A percentile compares a stretch with the other conserved stretches of the same genome.
Evolutionary conservation across 2,113 vertebrate genomes (phyloP).

Genomic region (Gymnocephalus cernua): DNA sequence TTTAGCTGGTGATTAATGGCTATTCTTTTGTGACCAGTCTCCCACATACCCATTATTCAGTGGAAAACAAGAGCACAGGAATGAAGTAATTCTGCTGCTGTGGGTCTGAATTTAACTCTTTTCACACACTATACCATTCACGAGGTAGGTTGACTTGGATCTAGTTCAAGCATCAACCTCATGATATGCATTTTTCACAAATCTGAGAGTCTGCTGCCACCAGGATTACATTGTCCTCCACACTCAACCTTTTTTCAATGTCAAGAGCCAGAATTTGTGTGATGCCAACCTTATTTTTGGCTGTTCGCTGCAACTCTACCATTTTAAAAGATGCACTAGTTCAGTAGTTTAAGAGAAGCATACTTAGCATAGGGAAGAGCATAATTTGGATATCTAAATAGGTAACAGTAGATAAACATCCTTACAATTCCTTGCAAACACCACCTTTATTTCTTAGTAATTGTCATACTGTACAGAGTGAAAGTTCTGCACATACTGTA

Average conservation of each 20-base stretch:
- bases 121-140: neutral
- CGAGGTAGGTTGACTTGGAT: neutral
- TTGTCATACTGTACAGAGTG: too few species aligned
- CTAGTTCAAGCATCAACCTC: neutral
- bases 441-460: too few species aligned
- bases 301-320: neutral
- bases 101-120: slow-evolving; percentile 14
- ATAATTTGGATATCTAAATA: neutral
- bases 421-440: too few species aligned
- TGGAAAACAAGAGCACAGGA: slow-evolving; percentile 48
- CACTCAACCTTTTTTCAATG: slow-evolving; percentile 15
- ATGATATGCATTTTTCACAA: slow-evolving; percentile 31
- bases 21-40: slow-evolving; percentile 24
- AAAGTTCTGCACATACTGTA: too few species aligned
- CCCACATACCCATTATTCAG: slow-evolving; percentile 23
- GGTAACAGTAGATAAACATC: too few species aligned
- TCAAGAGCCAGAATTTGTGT: neutral
- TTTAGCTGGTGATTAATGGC: slow-evolving; percentile 67
- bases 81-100: slow-evolving; percentile 3
- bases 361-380: neutral
- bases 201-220: slow-evolving; percentile 13
- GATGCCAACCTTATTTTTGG: slow-evolving; percentile 5
- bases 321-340: slow-evolving; percentile 17
- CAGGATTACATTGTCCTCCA: slow-evolving; percentile 18
- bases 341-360: neutral